Conservation (phyloP, 2,113 vertebrate genomes). For the Corydoras sp. region DNA sequence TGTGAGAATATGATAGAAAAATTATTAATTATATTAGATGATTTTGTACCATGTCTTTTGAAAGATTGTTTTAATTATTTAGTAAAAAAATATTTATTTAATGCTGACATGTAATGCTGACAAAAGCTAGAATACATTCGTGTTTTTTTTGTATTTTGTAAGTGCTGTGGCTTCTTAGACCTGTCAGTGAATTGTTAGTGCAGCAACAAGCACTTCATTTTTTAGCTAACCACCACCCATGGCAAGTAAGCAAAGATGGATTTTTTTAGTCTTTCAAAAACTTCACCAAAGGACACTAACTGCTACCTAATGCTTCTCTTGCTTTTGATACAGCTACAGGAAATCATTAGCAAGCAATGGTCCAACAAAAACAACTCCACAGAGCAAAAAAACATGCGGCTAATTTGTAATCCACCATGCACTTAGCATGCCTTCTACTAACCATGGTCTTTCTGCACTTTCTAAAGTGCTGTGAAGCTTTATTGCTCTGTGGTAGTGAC, state of each 20-base stretch:
- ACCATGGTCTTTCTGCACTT: background rate
- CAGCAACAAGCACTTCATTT: constrained; percentile 11
- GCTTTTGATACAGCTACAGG: background rate
- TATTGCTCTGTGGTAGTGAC: constrained; percentile 9
- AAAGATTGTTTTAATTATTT: too few relatives aligned
- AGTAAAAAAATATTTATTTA: too few relatives aligned
- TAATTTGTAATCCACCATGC: background rate
- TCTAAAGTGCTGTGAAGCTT: constrained; percentile 9
- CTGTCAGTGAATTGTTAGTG: constrained; percentile 25
- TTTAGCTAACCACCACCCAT: constrained; percentile 11
- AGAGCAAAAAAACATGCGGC: constrained; percentile 1
- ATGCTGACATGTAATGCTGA: too few relatives aligned
- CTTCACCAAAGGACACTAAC: background rate
- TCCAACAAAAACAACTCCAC: constrained; percentile 16
- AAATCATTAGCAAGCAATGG: constrained; percentile 3
- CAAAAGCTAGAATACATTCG: background rate
- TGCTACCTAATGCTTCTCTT: background rate
- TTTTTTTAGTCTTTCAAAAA: constrained; percentile 1
- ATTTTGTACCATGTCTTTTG: too few relatives aligned
- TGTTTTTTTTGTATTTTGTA: background rate
- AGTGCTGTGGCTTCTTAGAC: constrained; percentile 5
- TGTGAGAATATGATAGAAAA: too few relatives aligned
- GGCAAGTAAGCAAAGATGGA: background rate
- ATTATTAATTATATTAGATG: too few relatives aligned
- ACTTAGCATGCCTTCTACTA: constrained; percentile 5